Conservation (phyloP, 2,113 vertebrate species). For the Isichthys henryi region DNA sequence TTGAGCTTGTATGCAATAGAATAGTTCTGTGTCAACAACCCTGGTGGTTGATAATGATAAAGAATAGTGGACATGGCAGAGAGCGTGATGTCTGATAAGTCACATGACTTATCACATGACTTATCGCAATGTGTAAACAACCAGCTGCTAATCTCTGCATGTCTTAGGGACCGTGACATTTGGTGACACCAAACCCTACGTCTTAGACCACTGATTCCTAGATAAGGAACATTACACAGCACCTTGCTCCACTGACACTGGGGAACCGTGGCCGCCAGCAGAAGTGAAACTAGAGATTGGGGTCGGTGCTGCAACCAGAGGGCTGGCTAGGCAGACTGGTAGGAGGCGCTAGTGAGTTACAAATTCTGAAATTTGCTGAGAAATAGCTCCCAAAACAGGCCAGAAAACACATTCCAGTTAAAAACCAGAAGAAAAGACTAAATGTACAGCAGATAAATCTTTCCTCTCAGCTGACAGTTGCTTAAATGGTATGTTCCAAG, state of each 20-base stretch:
- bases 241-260: background rate
- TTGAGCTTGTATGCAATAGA: background rate
- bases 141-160: background rate
- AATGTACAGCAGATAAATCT: background rate
- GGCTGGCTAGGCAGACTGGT: background rate
- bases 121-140: background rate
- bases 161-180: background rate
- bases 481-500: background rate
- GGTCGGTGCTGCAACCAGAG: background rate
- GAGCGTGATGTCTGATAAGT: conserved; percentile 1
- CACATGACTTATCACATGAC: conserved; percentile 2
- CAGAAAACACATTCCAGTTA: background rate
- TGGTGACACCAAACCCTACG: background rate
- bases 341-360: background rate
- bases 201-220: background rate
- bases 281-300: background rate
- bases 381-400: background rate
- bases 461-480: background rate
- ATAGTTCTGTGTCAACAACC: background rate
- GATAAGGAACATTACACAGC: background rate
- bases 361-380: background rate
- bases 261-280: background rate
- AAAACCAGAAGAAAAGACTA: background rate
- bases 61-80: background rate
- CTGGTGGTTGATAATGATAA: conserved; percentile 1